Evolutionary conservation across 1,140 invertebrate genomes (phyloP).

Genomic region (Muscidifurax raptorellus): DNA sequence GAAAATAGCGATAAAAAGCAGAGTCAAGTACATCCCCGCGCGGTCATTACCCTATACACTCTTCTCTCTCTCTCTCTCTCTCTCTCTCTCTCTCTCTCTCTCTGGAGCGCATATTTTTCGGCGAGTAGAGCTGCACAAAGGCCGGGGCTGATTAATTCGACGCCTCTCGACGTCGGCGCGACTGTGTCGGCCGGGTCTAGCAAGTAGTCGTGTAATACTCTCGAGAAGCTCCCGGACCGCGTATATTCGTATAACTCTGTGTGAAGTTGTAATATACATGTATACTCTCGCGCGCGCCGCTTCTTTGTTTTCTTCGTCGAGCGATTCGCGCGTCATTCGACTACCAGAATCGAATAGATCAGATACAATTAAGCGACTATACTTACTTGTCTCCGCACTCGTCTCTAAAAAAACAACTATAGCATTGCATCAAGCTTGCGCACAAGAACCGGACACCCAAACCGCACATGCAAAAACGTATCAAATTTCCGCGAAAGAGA

Average conservation of each 20-base stretch:
- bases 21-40: neutral
- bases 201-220: neutral
- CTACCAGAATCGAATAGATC: too few relatives aligned
- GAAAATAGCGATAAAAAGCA: too few relatives aligned
- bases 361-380: too few relatives aligned
- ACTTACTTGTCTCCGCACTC: too few relatives aligned
- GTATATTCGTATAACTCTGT: too few relatives aligned
- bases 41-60: neutral
- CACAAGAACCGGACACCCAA: neutral
- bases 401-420: too few relatives aligned
- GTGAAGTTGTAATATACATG: too few relatives aligned
- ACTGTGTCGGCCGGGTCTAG: neutral
- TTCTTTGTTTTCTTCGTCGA: neutral
- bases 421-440: too few relatives aligned
- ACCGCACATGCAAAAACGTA: neutral
- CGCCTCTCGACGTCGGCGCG: neutral
- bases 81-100: neutral
- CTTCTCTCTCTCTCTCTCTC: neutral
- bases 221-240: too few relatives aligned
- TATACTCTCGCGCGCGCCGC: neutral
- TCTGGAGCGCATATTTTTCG: neutral
- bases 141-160: conserved; percentile 17
- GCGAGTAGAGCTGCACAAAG: neutral
- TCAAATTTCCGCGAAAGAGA: conserved; percentile 22
- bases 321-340: too few relatives aligned